A percentile compares a stretch with the other conserved stretches of the same genome.
Conservation (phyloP, 1,140 invertebrate genomes). For the Glossosoma conforme region DNA sequence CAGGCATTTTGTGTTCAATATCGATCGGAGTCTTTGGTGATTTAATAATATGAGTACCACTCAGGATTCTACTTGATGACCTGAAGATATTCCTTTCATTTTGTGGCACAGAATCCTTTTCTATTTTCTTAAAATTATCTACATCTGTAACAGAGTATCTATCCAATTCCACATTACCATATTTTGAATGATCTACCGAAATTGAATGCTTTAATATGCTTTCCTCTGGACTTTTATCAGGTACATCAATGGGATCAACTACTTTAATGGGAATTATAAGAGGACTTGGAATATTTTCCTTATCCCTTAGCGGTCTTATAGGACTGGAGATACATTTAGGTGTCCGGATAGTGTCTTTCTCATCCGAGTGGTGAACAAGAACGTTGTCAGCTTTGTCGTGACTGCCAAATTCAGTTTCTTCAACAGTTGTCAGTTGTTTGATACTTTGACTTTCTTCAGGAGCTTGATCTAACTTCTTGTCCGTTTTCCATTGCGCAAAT, state of each 20-base stretch:
- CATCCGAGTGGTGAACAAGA: no score
- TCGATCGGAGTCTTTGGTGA: slow-evolving; percentile 45
- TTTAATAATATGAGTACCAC: slow-evolving; percentile 33
- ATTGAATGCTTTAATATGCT: neutral
- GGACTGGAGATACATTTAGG: no score
- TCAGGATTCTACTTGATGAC: slow-evolving; percentile 4
- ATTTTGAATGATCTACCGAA: neutral
- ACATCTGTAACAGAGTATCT: neutral
- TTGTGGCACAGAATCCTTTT: neutral
- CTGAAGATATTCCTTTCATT: slow-evolving; percentile 11
- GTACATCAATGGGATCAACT: neutral
- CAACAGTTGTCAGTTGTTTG: no score
- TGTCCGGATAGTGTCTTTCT: no score
- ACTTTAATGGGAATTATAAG: no score
- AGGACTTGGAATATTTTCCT: no score
- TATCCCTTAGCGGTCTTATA: no score
- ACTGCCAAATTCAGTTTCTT: no score
- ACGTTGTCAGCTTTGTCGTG: no score
- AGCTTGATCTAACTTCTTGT: slow-evolving; percentile 55
- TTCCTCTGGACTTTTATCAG: neutral
- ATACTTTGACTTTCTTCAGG: no score
- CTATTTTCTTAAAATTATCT: slow-evolving; percentile 4
- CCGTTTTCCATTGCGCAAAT: slow-evolving; percentile 64
- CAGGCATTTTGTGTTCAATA: slow-evolving; percentile 36
- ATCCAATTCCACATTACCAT: neutral